Base-by-base conservation (phyloP, 2,797 vertebrate species). In the Sparus aurata region DNA sequence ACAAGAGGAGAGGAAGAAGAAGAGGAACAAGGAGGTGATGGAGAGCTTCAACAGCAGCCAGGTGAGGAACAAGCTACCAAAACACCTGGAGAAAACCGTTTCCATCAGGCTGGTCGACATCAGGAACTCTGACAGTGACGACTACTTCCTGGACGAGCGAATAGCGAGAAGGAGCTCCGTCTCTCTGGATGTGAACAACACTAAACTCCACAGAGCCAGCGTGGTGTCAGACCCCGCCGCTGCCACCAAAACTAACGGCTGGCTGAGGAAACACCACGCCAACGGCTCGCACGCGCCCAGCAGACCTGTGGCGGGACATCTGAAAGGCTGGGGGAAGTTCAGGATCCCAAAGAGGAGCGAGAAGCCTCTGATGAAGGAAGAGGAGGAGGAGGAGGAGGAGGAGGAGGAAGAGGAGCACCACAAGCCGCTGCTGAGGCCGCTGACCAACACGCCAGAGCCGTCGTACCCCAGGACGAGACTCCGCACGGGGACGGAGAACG, bases 241-340 rank as follows among this genome's bases (percentile, higher is more conserved):
- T 70, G 85, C 93, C 90, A 67, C 94, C 91, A 96, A 91, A 85
- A 95, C 95, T 87, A 96, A 96, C 0, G 95, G 95, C 49, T 94
- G 95, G 63, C 93, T 95, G 18, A 85, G 94, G 91, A 97, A 91
- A 93, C 79, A 87, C 11, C 91, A 84, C 38, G 64, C 92, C 13
- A 77, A 83, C 75, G 87, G 93, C 80, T 92, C 92, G 74, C 93
- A 95, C 94, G 79, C 95, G 77, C 91, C 96, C 91, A 95, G 89
- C 3, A 90, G 94, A 2, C 89, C 95, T 8, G 89, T 92, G 0
- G 45, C 75, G 0, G 95, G 96, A 85, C 96, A 96, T 0, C 95
- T 95, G 25, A 97, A 96, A 83, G 96, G 96, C 94, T 99, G 98
- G 98, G 98, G 98, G 0, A 98, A 96, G 89, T 99, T 99, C 93